These are phyloP conservation scores for Drosophila fungiperda DNA, from an alignment of 2,888 invertebrate species.

Conservation along the genomic window DNA sequence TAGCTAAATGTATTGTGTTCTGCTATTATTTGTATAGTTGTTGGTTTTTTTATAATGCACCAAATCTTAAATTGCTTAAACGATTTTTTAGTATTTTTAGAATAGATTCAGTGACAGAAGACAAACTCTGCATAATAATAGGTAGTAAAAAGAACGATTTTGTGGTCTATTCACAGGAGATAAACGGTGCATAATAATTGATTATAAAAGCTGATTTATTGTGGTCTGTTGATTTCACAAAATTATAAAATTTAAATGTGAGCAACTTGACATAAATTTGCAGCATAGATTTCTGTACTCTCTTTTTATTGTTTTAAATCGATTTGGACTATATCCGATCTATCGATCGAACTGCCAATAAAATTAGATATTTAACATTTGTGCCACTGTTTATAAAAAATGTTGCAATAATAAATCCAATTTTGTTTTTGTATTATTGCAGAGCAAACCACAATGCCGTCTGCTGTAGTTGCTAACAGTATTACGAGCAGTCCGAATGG, in stretches of 20 bases:
- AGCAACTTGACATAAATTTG: not conserved
- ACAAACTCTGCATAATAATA: not conserved
- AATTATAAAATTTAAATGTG: not conserved
- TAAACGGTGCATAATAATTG: not conserved
- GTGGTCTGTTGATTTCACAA: not conserved
- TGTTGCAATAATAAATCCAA: not conserved
- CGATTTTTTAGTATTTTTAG: not conserved
- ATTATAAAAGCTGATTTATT: not conserved
- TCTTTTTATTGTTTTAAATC: not conserved
- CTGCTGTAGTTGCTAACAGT: constrained; percentile 2
- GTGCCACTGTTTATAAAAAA: not conserved
- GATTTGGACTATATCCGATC: not conserved
- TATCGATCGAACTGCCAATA: no score
- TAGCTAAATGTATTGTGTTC: not conserved
- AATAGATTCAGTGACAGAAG: not conserved
- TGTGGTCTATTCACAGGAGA: not conserved
- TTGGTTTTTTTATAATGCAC: not conserved
- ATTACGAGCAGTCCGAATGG: constrained; percentile 7
- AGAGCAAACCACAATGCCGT: constrained; percentile 39
- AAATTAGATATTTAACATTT: not conserved
- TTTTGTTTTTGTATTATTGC: constrained; percentile 1
- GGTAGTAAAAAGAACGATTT: not conserved
- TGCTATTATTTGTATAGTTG: not conserved
- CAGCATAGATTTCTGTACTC: not conserved
- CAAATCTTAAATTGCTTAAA: not conserved